phyloP scores from a whole-genome alignment of 1,140 invertebrate genomes.

The Drosophila yakuba region DNA sequence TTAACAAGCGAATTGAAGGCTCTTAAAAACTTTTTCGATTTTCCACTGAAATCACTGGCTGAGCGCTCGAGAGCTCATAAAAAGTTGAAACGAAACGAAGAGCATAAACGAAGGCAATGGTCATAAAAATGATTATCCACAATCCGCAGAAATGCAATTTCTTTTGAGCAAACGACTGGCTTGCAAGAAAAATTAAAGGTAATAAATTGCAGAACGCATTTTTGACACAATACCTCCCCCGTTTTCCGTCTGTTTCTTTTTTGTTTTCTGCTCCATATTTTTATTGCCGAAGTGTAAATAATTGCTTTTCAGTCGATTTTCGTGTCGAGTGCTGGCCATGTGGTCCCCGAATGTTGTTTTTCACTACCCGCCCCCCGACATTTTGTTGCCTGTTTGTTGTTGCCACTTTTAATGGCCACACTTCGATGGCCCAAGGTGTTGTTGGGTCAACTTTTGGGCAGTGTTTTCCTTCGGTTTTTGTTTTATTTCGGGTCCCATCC shows the following conservation, averaged over 20 bases:
- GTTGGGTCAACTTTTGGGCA: conserved; percentile 37
- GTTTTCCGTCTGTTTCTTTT: neutral
- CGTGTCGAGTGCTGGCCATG: conserved; percentile 61
- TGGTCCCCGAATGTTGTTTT: conserved; percentile 27
- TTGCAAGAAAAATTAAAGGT: conserved; percentile 67
- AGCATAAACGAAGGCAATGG: conserved; percentile 27
- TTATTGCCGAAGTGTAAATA: conserved; percentile 81
- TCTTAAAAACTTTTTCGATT: conserved; percentile 46
- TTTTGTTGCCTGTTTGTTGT: conserved; percentile 38
- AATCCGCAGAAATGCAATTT: conserved; percentile 60
- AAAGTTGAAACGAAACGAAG: conserved; percentile 40
- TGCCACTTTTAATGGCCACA: conserved; percentile 60
- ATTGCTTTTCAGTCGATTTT: conserved; percentile 80
- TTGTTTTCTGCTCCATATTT: conserved; percentile 58
- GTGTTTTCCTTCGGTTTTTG: conserved; percentile 21
- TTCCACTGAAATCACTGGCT: conserved; percentile 28
- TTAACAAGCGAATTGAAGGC: conserved; percentile 48
- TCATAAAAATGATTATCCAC: conserved; percentile 52
- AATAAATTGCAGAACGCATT: conserved; percentile 76
- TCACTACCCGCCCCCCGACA: neutral
- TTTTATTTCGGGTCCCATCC: conserved; percentile 12
- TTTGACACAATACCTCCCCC: conserved; percentile 59
- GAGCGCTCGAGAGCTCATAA: conserved; percentile 27
- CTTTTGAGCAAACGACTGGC: conserved; percentile 38
- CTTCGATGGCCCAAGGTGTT: conserved; percentile 50